These are phyloP conservation scores for Mobula hypostoma DNA, from an alignment of 2,113 vertebrate genomes.

Conservation along the genomic window DNA sequence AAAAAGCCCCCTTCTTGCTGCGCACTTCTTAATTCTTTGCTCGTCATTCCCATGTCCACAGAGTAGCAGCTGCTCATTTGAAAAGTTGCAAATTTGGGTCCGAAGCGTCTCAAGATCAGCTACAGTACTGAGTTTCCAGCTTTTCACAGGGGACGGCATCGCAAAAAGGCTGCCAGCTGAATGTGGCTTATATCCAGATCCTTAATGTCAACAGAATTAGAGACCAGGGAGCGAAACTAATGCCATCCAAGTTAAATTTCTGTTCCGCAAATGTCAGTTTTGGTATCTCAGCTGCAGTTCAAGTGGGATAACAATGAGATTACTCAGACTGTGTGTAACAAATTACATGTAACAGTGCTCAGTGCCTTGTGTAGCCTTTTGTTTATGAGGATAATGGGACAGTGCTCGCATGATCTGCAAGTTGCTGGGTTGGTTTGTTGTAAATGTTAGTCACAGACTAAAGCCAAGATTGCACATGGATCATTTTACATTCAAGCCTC, in stretches of 20 bases:
- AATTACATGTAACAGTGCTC: neutral
- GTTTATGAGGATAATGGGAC: neutral
- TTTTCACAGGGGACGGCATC: too few species aligned
- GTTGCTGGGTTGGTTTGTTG: too few species aligned
- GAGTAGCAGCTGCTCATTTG: too few species aligned
- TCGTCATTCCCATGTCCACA: too few species aligned
- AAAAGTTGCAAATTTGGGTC: too few species aligned
- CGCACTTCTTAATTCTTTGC: too few species aligned
- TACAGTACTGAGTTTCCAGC: too few species aligned
- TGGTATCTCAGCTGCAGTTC: neutral
- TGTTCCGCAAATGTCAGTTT: neutral
- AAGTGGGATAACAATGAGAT: neutral
- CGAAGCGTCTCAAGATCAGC: too few species aligned
- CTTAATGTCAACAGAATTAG: neutral
- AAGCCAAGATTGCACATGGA: neutral
- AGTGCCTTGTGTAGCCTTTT: neutral
- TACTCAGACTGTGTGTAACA: neutral
- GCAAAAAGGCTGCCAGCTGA: neutral
- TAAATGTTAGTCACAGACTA: neutral
- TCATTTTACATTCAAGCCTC: neutral
- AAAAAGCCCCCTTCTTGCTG: too few species aligned
- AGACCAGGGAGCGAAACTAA: neutral
- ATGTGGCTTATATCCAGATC: neutral
- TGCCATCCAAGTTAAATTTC: too few species aligned
- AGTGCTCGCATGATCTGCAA: too few species aligned